Evolutionary conservation across 2,888 invertebrate genomes (phyloP), one percentile per base, ranked within the genome.

Genomic region (Chalcosyrphus nemorum): DNA sequence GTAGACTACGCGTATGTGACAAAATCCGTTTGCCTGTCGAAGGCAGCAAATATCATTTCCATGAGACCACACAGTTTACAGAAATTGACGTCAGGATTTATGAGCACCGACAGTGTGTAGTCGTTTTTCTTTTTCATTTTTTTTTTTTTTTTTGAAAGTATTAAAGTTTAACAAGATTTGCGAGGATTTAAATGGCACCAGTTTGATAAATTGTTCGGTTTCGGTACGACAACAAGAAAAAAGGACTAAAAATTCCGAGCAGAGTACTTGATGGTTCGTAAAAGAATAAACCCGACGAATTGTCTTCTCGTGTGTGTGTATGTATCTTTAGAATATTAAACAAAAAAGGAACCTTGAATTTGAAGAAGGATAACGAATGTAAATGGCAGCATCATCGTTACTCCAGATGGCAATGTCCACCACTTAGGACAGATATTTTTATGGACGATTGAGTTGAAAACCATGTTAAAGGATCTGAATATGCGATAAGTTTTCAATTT

Each of bases 171-270:
- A n/a, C 17, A 57, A 38, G 56, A 57, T 57, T 57, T 57, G n/a
- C 1, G 2, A 4, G 21, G 38, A 57, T 57, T 57, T 57, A 38
- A 57, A 57, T 57, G n/a, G 38, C 56, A 57, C 38, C 21, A 38
- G 56, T 21, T 38, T 57, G 19, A 57, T 38, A 57, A 57, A 57
- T 57, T 57, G 56, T 57, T 57, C n/a, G 38, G 38, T 38, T 57
- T 54, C 7, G 38, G 4, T 38, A 4, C 4, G 3, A 38, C 2
- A 21, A 7, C 13, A 13, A 21, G 2, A 11, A 35, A 38, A 35
- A 57, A 17, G 19, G 21, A 19, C 11, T 19, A n/a, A 6, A 11
- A 19, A 38, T 27, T 57, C 17, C 4, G 17, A 54, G 4, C 15
- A 11, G 11, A 9, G 9, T 11, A 29, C 11, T 54, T 13, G 54